Conservation (phyloP, 2,113 vertebrate genomes). For the Microcebus griseorufus region DNA sequence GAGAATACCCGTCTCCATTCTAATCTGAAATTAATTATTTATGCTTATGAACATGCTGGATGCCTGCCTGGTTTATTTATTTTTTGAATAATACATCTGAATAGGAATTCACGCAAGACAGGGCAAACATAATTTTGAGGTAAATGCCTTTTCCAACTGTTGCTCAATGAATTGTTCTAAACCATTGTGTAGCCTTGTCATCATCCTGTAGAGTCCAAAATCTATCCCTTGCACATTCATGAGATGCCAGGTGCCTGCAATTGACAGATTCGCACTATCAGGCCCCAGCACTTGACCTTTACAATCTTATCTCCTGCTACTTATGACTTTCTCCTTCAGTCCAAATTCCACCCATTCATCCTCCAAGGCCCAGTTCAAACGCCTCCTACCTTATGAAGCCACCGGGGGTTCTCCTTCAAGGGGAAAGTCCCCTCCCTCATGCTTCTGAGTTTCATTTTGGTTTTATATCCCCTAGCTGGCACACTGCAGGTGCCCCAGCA, state of each 20-base stretch:
- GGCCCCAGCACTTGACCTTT: not conserved
- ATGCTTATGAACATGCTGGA: constrained; percentile 23
- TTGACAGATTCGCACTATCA: not conserved
- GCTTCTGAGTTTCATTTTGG: not conserved
- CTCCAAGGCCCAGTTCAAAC: not conserved
- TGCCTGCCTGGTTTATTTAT: constrained; percentile 37
- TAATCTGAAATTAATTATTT: constrained; percentile 58
- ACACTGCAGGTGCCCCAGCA: not conserved
- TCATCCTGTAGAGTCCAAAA: not conserved
- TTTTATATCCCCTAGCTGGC: not conserved
- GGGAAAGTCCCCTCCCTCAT: not conserved
- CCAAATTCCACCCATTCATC: not conserved
- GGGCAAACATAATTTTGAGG: constrained; percentile 43
- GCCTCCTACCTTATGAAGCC: not conserved
- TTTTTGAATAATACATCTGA: constrained; percentile 54
- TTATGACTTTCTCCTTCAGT: not conserved
- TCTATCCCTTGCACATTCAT: not conserved
- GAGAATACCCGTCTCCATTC: constrained; percentile 38
- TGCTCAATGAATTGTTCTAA: constrained; percentile 16
- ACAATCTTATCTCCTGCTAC: not conserved
- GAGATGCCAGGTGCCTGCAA: not conserved
- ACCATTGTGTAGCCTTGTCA: not conserved
- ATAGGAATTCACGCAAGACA: constrained; percentile 21
- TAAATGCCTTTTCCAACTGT: constrained; percentile 23
- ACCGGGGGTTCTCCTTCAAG: not conserved